These are phyloP conservation scores for Cromileptes altivelis DNA, from an alignment of 2,113 vertebrate genomes.

Conservation along the genomic window DNA sequence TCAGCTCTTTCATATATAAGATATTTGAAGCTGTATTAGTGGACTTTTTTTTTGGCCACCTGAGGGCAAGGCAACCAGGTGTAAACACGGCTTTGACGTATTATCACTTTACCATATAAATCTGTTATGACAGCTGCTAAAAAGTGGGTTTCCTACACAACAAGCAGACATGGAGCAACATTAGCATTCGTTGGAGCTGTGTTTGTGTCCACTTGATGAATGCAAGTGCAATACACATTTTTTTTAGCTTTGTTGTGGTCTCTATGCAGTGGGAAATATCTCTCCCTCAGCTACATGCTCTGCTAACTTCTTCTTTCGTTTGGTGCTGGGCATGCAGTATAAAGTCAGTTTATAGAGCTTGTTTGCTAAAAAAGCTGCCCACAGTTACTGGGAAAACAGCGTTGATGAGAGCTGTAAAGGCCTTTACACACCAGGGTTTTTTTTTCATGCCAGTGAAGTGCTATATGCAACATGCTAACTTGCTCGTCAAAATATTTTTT, in stretches of 20 bases:
- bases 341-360: not conserved
- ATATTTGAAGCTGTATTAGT: not conserved
- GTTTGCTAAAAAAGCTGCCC: not conserved
- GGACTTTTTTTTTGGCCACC: not conserved
- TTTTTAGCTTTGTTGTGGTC: not conserved
- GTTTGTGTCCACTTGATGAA: not conserved
- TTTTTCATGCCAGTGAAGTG: too few relatives aligned
- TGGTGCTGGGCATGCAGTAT: not conserved
- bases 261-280: not conserved
- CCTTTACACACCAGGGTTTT: too few relatives aligned
- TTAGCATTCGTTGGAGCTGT: not conserved
- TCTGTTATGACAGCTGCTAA: not conserved
- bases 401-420: not conserved
- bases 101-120: not conserved
- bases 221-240: not conserved
- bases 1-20: slow-evolving; percentile 17
- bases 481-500: too few relatives aligned
- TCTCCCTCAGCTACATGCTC: not conserved
- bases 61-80: not conserved
- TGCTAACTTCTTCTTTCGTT: not conserved
- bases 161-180: not conserved
- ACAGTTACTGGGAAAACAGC: not conserved
- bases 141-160: not conserved
- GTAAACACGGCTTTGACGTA: not conserved
- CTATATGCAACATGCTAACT: too few relatives aligned